Evolutionary conservation across 2,888 invertebrate species (phyloP).

Genomic region (Metalampra italica): DNA sequence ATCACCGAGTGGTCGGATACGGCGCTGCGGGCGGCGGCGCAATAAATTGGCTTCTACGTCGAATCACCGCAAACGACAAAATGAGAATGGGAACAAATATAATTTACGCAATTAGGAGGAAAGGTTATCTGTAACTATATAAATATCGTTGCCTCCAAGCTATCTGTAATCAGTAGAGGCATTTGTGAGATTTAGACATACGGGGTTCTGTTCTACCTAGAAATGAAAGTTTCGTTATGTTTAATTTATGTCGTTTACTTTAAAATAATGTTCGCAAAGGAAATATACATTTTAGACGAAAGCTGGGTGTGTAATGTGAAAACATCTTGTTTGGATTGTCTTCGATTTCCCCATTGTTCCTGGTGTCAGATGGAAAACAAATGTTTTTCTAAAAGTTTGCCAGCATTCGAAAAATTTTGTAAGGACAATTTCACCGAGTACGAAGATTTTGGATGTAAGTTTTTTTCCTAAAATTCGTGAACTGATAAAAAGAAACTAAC

Average conservation of each 20-base stretch:
- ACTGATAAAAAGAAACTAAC: neutral
- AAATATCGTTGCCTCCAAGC: slow-evolving; percentile 2
- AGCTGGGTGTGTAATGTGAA: slow-evolving; percentile 60
- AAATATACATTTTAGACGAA: slow-evolving; percentile 39
- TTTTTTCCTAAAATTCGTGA: neutral
- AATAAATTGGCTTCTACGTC: too few species aligned
- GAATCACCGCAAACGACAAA: neutral
- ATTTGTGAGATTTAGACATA: neutral
- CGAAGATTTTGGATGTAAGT: slow-evolving; percentile 49
- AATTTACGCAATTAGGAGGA: slow-evolving; percentile 33
- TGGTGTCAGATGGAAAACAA: slow-evolving; percentile 55
- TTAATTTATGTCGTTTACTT: neutral
- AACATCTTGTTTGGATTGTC: slow-evolving; percentile 51
- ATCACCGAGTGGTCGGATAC: too few species aligned
- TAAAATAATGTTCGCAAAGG: neutral
- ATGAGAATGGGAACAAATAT: slow-evolving; percentile 7
- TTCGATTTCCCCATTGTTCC: slow-evolving; percentile 56
- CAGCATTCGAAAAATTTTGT: slow-evolving; percentile 36
- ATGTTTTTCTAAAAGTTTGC: slow-evolving; percentile 51
- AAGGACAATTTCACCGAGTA: slow-evolving; percentile 41
- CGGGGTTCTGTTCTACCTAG: neutral
- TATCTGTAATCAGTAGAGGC: neutral
- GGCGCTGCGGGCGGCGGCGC: too few species aligned
- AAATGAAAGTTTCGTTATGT: neutral
- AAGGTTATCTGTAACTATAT: slow-evolving; percentile 61